These are phyloP conservation scores for Meles meles DNA, from an alignment of 2,113 vertebrate genomes.

Conservation along the genomic window DNA sequence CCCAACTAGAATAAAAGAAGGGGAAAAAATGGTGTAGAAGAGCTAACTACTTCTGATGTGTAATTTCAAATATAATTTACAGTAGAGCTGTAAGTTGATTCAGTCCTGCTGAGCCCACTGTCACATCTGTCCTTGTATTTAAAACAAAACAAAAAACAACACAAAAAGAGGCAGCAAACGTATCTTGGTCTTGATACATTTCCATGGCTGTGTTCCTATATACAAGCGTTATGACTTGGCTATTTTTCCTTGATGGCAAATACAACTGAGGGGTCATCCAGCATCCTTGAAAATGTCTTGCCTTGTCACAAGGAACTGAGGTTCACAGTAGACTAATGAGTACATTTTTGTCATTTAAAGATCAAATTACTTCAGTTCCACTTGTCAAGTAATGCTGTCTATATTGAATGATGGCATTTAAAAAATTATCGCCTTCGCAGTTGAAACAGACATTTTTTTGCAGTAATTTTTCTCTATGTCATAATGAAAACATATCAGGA, in stretches of 20 bases:
- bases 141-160: neutral
- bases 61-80: neutral
- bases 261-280: constrained; percentile 1
- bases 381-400: neutral
- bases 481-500: neutral
- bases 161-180: neutral
- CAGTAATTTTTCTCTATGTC: neutral
- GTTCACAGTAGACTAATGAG: neutral
- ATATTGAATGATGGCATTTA: neutral
- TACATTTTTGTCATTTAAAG: neutral
- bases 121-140: constrained; percentile 49
- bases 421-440: constrained; percentile 18
- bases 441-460: neutral
- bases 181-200: neutral
- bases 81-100: neutral
- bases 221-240: constrained; percentile 76
- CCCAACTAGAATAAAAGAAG: neutral
- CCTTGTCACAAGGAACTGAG: neutral
- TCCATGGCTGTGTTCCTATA: constrained; percentile 18
- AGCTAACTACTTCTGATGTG: neutral
- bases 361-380: neutral
- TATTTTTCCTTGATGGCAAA: constrained; percentile 54
- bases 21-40: neutral
- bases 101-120: neutral
- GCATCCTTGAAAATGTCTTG: neutral